These are phyloP conservation scores for Scaptodrosophila lebanonensis DNA, from an alignment of 1,140 invertebrate genomes.

Conservation along the genomic window DNA sequence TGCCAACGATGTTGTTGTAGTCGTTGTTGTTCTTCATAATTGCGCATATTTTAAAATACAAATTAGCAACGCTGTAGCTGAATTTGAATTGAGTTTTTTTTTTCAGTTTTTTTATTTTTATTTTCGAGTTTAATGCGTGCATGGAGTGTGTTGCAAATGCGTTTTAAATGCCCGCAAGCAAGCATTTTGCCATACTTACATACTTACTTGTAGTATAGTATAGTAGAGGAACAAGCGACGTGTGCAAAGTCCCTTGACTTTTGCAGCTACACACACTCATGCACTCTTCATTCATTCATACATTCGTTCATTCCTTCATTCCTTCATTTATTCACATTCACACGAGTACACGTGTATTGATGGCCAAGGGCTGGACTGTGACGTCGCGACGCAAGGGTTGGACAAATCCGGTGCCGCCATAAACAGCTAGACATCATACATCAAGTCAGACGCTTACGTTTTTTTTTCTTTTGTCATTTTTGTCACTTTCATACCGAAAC, in stretches of 20 bases:
- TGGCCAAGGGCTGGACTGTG: no score
- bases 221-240: constrained; percentile 9
- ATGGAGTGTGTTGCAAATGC: constrained; percentile 2
- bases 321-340: no score
- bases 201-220: constrained; percentile 16
- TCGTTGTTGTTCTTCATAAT: constrained; percentile 51
- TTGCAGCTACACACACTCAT: constrained; percentile 16
- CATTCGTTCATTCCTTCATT: no score
- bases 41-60: constrained; percentile 75
- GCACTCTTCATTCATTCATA: constrained; percentile 17
- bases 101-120: constrained; percentile 13
- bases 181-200: not conserved
- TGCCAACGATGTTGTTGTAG: constrained; percentile 23
- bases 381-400: no score
- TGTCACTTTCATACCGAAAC: constrained; percentile 68
- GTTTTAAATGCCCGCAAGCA: constrained; percentile 36
- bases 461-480: no score
- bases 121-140: not conserved
- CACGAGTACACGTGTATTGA: no score
- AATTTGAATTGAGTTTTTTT: constrained; percentile 56
- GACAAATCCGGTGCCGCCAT: no score
- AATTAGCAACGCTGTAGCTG: constrained; percentile 73
- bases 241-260: constrained; percentile 51
- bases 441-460: constrained; percentile 62
- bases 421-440: constrained; percentile 40